phyloP scores from a whole-genome alignment of 1,140 invertebrate genomes.

The Lucilia cuprina region DNA sequence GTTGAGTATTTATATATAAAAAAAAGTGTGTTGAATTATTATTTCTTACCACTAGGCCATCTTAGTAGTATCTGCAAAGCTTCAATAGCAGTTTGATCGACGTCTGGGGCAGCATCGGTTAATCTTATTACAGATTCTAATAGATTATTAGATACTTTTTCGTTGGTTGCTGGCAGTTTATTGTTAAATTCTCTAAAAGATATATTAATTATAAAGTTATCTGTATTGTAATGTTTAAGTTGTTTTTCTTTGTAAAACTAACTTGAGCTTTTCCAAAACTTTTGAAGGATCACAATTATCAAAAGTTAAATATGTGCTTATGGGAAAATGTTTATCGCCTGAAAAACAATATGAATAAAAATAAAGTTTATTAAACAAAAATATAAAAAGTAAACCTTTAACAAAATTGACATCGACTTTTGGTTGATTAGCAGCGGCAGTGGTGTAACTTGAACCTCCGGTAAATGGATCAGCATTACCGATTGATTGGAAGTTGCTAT shows the following conservation, averaged over 20 bases:
- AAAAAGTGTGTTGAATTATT: too few relatives aligned
- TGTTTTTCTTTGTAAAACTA: not conserved
- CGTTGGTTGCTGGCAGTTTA: constrained; percentile 64
- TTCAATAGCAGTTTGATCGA: constrained; percentile 64
- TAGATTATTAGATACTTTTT: constrained; percentile 65
- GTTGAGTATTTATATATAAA: too few relatives aligned
- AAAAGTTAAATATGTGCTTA: constrained; percentile 61
- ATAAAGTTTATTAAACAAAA: not conserved
- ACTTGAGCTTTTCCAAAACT: constrained; percentile 68
- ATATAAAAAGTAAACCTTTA: not conserved
- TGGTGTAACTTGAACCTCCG: constrained; percentile 67
- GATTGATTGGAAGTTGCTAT: constrained; percentile 43
- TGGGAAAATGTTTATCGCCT: constrained; percentile 56
- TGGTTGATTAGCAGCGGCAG: constrained; percentile 44
- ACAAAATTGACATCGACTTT: constrained; percentile 54
- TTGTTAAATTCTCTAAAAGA: constrained; percentile 76
- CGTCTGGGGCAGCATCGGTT: constrained; percentile 55
- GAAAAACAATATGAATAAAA: constrained; percentile 1
- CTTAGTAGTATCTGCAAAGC: constrained; percentile 73
- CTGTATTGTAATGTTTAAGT: not conserved
- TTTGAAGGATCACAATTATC: constrained; percentile 62
- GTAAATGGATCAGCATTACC: constrained; percentile 74
- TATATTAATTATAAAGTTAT: constrained; percentile 28
- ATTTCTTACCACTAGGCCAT: constrained; percentile 75
- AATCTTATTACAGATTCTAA: constrained; percentile 71